Conservation (phyloP, 2,888 invertebrate species). For the Agrochola lychnidis region DNA sequence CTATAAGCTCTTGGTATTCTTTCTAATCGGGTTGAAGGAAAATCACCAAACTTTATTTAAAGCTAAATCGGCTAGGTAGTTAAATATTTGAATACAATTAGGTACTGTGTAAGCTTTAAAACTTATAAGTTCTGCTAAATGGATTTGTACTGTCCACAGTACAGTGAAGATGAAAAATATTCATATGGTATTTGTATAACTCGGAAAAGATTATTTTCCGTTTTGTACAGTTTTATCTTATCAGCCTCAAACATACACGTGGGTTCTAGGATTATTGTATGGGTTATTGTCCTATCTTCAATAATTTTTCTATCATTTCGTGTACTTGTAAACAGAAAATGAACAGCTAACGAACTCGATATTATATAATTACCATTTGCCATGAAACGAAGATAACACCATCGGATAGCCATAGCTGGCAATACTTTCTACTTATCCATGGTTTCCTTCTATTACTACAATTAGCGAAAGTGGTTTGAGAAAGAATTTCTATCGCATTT, state of each 20-base stretch:
- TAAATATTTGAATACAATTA: neutral
- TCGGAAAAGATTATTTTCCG: neutral
- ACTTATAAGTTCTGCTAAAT: too few species aligned
- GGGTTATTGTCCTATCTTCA: neutral
- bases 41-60: neutral
- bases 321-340: neutral
- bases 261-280: neutral
- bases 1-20: neutral
- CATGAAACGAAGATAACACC: constrained; percentile 1
- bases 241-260: neutral
- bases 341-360: neutral
- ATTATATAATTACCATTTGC: too few species aligned
- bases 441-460: constrained; percentile 14
- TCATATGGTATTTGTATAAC: neutral
- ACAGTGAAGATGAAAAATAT: neutral
- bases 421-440: constrained; percentile 45
- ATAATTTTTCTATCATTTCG: neutral
- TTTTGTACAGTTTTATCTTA: neutral
- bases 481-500: constrained; percentile 30
- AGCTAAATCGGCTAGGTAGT: neutral
- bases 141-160: neutral
- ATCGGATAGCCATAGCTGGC: constrained; percentile 19
- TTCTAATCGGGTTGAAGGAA: neutral
- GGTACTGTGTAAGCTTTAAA: neutral
- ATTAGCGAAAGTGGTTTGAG: constrained; percentile 24